Percentiles rank a stretch among this genome's conserved stretches.
Evolutionary conservation across 2,797 vertebrate species (phyloP).

Genomic region (Rhinella marina): DNA sequence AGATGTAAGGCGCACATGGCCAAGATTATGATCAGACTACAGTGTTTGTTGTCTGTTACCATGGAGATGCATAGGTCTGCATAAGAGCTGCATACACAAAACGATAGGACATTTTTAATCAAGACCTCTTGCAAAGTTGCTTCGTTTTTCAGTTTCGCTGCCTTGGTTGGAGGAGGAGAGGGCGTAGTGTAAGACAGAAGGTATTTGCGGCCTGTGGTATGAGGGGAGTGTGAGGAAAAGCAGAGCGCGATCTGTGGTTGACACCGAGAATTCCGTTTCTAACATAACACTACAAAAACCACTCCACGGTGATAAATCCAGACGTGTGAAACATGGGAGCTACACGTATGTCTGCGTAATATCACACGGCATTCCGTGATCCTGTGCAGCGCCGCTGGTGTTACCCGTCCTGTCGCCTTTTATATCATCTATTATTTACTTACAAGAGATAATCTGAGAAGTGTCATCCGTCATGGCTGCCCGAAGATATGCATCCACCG

Average conservation of each 20-base stretch:
- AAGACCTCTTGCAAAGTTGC: too few species aligned
- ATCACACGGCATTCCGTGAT: slow-evolving; percentile 6
- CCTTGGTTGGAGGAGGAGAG: background rate
- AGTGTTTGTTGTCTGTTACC: too few species aligned
- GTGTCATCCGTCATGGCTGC: background rate
- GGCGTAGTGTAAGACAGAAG: background rate
- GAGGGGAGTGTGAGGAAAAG: background rate
- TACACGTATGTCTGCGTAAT: slow-evolving; percentile 26
- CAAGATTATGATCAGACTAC: too few species aligned
- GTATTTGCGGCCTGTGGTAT: background rate
- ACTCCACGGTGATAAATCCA: background rate
- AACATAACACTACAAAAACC: too few species aligned
- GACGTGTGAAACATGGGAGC: background rate
- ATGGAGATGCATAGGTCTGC: too few species aligned
- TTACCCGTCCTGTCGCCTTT: background rate
- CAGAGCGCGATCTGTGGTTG: slow-evolving; percentile 15
- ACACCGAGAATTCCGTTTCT: background rate
- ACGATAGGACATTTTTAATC: too few species aligned
- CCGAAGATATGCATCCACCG: background rate
- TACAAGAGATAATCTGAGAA: background rate
- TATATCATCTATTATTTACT: background rate
- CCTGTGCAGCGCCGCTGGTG: background rate
- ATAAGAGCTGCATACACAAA: too few species aligned
- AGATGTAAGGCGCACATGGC: too few species aligned
- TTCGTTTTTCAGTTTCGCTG: too few species aligned